Evolutionary conservation across 2,797 vertebrate species (phyloP).

Genomic region (Lacerta bilineata): DNA sequence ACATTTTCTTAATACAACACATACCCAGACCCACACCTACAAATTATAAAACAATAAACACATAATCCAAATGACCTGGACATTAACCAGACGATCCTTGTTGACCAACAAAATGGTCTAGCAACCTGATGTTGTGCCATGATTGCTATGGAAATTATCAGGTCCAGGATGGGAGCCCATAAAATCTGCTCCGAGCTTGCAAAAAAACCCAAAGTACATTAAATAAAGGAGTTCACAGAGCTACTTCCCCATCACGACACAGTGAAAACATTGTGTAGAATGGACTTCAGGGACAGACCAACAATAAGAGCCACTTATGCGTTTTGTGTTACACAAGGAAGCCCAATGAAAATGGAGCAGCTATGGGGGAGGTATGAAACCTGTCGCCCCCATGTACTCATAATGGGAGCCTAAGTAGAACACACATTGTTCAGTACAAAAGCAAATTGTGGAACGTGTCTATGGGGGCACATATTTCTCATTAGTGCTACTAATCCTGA

Average conservation of each 20-base stretch:
- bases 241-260: not conserved
- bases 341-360: not conserved
- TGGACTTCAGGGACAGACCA: not conserved
- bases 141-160: not conserved
- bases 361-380: not conserved
- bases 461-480: not conserved
- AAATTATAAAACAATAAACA: no score
- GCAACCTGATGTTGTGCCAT: no score
- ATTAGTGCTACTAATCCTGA: slow-evolving; percentile 8
- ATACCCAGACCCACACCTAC: no score
- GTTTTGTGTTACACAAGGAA: not conserved
- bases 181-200: not conserved
- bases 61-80: not conserved
- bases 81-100: not conserved
- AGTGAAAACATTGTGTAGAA: not conserved
- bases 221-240: not conserved
- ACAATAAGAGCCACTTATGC: not conserved
- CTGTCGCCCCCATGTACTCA: not conserved
- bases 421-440: not conserved
- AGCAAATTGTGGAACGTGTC: not conserved
- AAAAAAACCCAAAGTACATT: not conserved
- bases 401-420: not conserved
- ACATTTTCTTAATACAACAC: no score
- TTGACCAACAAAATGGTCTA: not conserved
- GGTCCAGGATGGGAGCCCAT: not conserved